Conservation (phyloP, 2,888 invertebrate genomes). For the Notodonta ziczac region DNA sequence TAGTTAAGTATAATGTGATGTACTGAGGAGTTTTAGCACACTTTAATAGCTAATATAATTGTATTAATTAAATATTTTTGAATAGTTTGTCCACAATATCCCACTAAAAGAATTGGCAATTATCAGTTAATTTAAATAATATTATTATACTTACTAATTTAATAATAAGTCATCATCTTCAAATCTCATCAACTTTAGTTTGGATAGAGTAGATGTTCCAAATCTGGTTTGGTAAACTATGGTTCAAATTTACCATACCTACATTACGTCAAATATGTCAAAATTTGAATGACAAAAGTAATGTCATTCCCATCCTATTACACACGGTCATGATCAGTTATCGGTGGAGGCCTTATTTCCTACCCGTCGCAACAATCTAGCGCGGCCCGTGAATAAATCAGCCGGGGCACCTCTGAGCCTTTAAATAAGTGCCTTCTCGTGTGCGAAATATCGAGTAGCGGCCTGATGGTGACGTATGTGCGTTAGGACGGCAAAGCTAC, state of each 20-base stretch:
- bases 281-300: constrained; percentile 8
- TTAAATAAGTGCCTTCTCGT: constrained; percentile 79
- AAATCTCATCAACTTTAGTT: too few relatives aligned
- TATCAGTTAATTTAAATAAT: too few relatives aligned
- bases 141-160: too few relatives aligned
- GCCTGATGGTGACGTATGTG: constrained; percentile 25
- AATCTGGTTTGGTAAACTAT: too few relatives aligned
- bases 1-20: too few relatives aligned
- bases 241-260: neutral
- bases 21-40: too few relatives aligned
- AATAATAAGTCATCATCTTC: too few relatives aligned
- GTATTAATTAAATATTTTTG: too few relatives aligned
- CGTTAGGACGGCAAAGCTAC: constrained; percentile 2
- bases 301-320: constrained; percentile 34
- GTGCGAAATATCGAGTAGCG: constrained; percentile 75
- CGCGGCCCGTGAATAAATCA: constrained; percentile 74
- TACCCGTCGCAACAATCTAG: constrained; percentile 49
- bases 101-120: too few relatives aligned
- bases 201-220: too few relatives aligned
- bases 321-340: constrained; percentile 35
- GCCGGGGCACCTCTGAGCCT: constrained; percentile 75
- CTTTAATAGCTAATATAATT: too few relatives aligned
- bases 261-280: neutral
- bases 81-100: too few relatives aligned
- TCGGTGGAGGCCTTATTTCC: constrained; percentile 36